Evolutionary conservation across 1,140 invertebrate species (phyloP).

Genomic region (Aethina tumida): DNA sequence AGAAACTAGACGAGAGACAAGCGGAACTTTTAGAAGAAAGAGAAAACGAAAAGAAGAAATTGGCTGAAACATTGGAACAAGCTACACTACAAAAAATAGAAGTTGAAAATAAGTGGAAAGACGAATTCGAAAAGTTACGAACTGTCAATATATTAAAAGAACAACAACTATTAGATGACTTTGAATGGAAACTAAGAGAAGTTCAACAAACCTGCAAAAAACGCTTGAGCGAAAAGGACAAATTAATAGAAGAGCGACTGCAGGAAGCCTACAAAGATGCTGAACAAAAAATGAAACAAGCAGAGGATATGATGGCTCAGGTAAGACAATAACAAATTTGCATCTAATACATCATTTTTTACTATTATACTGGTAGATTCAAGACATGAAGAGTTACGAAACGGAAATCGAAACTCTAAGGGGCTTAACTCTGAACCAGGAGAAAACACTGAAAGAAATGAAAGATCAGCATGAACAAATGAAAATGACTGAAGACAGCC

Average conservation of each 20-base stretch:
- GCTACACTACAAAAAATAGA: conserved; percentile 46
- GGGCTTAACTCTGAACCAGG: conserved; percentile 47
- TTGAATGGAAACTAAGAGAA: conserved; percentile 58
- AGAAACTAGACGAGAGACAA: conserved; percentile 35
- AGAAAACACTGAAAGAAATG: conserved; percentile 43
- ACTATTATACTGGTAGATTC: conserved; percentile 31
- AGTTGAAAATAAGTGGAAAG: conserved; percentile 48
- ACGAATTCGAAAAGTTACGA: conserved; percentile 50
- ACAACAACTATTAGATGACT: conserved; percentile 53
- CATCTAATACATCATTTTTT: neutral
- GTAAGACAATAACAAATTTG: conserved; percentile 14
- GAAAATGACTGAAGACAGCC: conserved; percentile 41
- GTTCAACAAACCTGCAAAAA: conserved; percentile 52
- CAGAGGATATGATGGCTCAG: conserved; percentile 38
- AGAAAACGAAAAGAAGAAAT: conserved; percentile 39
- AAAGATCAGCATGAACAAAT: conserved; percentile 47
- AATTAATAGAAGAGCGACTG: conserved; percentile 38
- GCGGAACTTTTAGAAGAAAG: conserved; percentile 34
- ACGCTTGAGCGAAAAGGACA: conserved; percentile 45
- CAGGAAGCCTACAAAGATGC: conserved; percentile 39
- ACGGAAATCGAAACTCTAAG: conserved; percentile 47
- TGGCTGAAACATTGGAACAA: conserved; percentile 49
- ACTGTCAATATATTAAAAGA: conserved; percentile 47
- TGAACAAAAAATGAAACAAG: conserved; percentile 36
- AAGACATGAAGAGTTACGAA: conserved; percentile 46